Conservation (phyloP, 2,113 vertebrate species). For the Neogale vison region DNA sequence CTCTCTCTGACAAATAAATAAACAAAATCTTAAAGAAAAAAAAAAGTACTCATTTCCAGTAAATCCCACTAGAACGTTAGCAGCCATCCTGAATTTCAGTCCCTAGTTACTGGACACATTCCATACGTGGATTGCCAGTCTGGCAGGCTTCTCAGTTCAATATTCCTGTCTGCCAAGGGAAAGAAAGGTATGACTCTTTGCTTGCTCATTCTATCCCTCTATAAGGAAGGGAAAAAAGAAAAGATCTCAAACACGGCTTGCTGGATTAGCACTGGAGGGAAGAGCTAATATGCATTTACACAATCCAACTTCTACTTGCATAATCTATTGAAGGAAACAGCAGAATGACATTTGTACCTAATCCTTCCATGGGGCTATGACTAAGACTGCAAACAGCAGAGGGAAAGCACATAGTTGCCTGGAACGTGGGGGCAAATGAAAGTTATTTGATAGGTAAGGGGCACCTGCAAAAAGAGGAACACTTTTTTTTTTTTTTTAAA, state of each 20-base stretch:
- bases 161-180: slow-evolving; percentile 51
- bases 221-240: background rate
- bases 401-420: background rate
- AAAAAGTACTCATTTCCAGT: background rate
- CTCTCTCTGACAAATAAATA: too few species aligned
- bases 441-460: slow-evolving; percentile 20
- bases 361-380: slow-evolving; percentile 62
- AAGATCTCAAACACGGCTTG: background rate
- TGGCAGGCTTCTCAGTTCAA: slow-evolving; percentile 11
- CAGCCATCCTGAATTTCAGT: background rate
- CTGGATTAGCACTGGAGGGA: slow-evolving; percentile 30
- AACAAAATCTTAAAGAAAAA: too few species aligned
- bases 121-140: background rate
- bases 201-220: slow-evolving; percentile 55
- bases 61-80: background rate
- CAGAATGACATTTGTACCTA: slow-evolving; percentile 77
- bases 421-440: background rate
- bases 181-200: slow-evolving; percentile 50
- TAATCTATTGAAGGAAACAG: slow-evolving; percentile 61
- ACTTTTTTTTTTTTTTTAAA: background rate
- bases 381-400: slow-evolving; percentile 69
- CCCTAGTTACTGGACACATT: background rate
- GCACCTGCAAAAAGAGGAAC: background rate
- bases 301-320: slow-evolving; percentile 63
- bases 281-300: slow-evolving; percentile 41